phyloP scores from a whole-genome alignment of 2,888 invertebrate genomes.

The Eupithecia dodoneata region DNA sequence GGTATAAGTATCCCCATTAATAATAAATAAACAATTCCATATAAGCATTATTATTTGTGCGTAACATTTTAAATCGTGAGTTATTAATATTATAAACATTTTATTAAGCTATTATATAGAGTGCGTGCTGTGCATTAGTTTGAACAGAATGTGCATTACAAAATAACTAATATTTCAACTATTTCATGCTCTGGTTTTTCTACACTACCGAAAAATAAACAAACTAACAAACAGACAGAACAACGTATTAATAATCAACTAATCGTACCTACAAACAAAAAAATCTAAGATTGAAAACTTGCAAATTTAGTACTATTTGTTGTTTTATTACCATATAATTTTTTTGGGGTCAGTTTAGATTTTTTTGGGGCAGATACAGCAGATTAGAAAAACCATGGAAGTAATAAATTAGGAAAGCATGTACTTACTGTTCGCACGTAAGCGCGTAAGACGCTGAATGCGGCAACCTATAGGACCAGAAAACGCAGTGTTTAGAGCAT shows the following conservation, averaged over 20 bases:
- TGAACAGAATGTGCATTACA: conserved; percentile 35
- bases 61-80: neutral
- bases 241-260: conserved; percentile 11
- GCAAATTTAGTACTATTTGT: neutral
- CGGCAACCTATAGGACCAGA: conserved; percentile 83
- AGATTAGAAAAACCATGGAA: conserved; percentile 56
- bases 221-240: conserved; percentile 28
- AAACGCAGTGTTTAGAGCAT: conserved; percentile 82
- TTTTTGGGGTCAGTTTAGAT: neutral
- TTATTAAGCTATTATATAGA: conserved; percentile 41
- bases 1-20: neutral
- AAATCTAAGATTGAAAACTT: neutral
- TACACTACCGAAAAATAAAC: conserved; percentile 28
- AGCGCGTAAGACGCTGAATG: conserved; percentile 86
- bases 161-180: conserved; percentile 21
- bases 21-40: neutral
- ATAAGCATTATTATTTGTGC: neutral
- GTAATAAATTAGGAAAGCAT: conserved; percentile 63
- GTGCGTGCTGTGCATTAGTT: conserved; percentile 55
- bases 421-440: conserved; percentile 87
- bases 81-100: neutral
- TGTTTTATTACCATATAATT: neutral
- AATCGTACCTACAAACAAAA: conserved; percentile 11
- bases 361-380: neutral
- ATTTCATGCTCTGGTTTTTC: conserved; percentile 44